Evolutionary conservation across 2,888 invertebrate genomes (phyloP).

Genomic region (Cacoxenus indagator): DNA sequence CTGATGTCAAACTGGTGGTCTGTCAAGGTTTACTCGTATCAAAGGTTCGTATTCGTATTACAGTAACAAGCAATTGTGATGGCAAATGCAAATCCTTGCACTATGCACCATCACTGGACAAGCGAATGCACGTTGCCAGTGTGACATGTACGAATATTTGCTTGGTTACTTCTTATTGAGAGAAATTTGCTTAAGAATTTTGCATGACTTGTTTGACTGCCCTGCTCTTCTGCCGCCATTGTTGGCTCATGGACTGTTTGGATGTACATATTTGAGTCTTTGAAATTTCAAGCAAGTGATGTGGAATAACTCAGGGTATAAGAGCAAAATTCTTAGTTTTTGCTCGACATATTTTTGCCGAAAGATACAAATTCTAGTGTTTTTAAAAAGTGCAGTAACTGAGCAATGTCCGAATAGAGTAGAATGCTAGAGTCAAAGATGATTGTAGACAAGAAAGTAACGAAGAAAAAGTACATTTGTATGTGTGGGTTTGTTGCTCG

Average conservation of each 20-base stretch:
- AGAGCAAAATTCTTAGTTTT: constrained; percentile 38
- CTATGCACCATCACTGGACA: neutral
- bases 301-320: constrained; percentile 58
- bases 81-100: neutral
- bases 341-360: constrained; percentile 6
- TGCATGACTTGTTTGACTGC: constrained; percentile 30
- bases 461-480: neutral
- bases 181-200: constrained; percentile 55
- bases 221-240: neutral
- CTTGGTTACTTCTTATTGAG: constrained; percentile 61
- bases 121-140: constrained; percentile 21
- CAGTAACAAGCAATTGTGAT: no score
- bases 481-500: neutral
- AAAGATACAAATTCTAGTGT: constrained; percentile 19
- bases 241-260: neutral
- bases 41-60: no score
- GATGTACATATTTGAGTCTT: constrained; percentile 43
- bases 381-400: constrained; percentile 18
- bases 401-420: neutral
- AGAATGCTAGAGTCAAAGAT: neutral
- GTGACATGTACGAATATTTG: constrained; percentile 59
- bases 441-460: neutral
- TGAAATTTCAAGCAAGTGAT: constrained; percentile 42
- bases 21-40: no score
- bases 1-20: no score